A percentile compares a stretch with the other conserved stretches of the same genome.
Conservation (phyloP, 2,888 invertebrate genomes). For the Diarsia rubi region DNA sequence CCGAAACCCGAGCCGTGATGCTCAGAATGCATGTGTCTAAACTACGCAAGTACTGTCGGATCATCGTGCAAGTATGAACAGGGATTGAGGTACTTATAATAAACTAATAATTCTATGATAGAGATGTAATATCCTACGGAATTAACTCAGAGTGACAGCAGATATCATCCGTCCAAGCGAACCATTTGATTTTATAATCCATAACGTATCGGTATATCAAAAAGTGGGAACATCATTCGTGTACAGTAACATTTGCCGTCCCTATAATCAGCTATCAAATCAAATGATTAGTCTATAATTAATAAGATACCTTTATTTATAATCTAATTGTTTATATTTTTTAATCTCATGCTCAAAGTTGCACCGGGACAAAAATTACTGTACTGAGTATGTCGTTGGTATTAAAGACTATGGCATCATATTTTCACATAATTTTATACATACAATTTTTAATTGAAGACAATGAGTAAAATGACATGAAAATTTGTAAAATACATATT, state of each 20-base stretch:
- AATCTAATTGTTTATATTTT: slow-evolving; percentile 36
- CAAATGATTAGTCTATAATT: slow-evolving; percentile 40
- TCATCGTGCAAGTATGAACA: slow-evolving; percentile 58
- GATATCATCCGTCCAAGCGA: slow-evolving; percentile 42
- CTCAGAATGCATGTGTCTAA: slow-evolving; percentile 35
- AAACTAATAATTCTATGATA: slow-evolving; percentile 59
- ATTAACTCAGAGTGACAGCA: slow-evolving; percentile 44
- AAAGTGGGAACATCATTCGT: slow-evolving; percentile 31
- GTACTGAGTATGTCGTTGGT: slow-evolving; percentile 27
- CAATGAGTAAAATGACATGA: slow-evolving; percentile 68
- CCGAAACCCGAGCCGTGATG: slow-evolving; percentile 23
- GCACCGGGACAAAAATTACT: slow-evolving; percentile 50
- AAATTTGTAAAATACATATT: slow-evolving; percentile 68
- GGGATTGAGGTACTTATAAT: slow-evolving; percentile 56
- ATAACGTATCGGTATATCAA: slow-evolving; percentile 40
- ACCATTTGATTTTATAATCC: slow-evolving; percentile 43
- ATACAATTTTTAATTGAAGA: slow-evolving; percentile 61
- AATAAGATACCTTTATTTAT: slow-evolving; percentile 41
- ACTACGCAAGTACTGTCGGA: slow-evolving; percentile 51
- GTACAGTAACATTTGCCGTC: slow-evolving; percentile 48
- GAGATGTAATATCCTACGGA: slow-evolving; percentile 47
- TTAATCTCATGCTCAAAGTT: slow-evolving; percentile 31
- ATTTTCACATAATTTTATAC: slow-evolving; percentile 51
- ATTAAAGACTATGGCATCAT: slow-evolving; percentile 40
- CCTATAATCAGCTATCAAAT: slow-evolving; percentile 40